Percentiles rank a stretch among this genome's conserved stretches.
Evolutionary conservation across 2,888 invertebrate genomes (phyloP).

Genomic region (Lottia scabra): DNA sequence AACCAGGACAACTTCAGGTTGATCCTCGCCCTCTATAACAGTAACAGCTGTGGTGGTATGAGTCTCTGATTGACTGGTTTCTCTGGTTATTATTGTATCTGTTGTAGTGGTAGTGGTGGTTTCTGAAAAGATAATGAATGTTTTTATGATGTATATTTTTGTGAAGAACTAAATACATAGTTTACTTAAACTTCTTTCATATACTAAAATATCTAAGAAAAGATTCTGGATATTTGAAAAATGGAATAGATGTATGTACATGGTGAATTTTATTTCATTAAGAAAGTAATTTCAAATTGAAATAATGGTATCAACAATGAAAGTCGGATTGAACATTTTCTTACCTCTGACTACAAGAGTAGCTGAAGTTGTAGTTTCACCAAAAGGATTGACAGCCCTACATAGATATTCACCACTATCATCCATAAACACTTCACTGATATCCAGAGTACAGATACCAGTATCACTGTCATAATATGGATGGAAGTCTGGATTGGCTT

Average conservation of each 20-base stretch:
- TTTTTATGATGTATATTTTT: too few relatives aligned
- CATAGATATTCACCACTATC: conserved; percentile 98
- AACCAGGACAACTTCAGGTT: conserved; percentile 43
- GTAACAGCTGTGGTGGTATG: conserved; percentile 21
- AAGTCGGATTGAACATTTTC: too few relatives aligned
- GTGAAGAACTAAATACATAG: too few relatives aligned
- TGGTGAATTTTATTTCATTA: too few relatives aligned
- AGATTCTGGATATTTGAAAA: too few relatives aligned
- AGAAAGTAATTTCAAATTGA: too few relatives aligned
- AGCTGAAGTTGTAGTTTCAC: conserved; percentile 88
- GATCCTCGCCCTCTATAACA: conserved; percentile 46
- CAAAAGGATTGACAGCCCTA: conserved; percentile 93
- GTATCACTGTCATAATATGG: conserved; percentile 55
- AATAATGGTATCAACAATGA: too few relatives aligned
- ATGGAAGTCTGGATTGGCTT: conserved; percentile 54
- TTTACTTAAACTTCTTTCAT: too few relatives aligned
- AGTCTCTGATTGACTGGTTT: conserved; percentile 31
- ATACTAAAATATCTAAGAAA: too few relatives aligned
- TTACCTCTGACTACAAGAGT: conserved; percentile 62
- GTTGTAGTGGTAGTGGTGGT: conserved; percentile 28
- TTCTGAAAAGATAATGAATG: conserved; percentile 17
- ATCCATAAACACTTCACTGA: conserved; percentile 95
- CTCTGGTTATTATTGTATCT: conserved; percentile 15
- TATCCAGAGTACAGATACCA: conserved; percentile 81
- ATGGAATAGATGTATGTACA: too few relatives aligned